Conservation (phyloP, 2,797 vertebrate genomes). For the Cuculus canorus region DNA sequence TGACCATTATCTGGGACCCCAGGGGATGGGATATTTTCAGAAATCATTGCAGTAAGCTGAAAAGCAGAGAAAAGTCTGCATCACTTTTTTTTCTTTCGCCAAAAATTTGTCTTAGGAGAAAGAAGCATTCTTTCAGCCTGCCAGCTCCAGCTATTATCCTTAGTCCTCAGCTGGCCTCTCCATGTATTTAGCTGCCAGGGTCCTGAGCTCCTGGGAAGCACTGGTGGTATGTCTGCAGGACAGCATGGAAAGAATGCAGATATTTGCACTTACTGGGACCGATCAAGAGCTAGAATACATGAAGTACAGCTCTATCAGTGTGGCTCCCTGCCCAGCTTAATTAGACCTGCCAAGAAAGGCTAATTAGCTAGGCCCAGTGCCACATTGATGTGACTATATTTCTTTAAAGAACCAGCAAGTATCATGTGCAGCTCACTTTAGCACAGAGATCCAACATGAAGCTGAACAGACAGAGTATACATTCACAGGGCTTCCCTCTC, state of each 20-base stretch:
- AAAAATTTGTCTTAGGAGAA: not conserved
- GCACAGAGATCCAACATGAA: not conserved
- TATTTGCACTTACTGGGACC: rapidly evolving
- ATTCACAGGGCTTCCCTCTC: not conserved
- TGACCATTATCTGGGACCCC: not conserved
- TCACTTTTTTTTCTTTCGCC: not conserved
- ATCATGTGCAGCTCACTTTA: not conserved
- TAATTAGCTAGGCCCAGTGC: conserved; percentile 61
- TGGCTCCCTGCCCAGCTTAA: conserved; percentile 59
- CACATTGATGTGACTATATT: conserved; percentile 45
- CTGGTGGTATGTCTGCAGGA: not conserved
- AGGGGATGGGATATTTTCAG: not conserved
- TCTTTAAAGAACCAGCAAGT: conserved; percentile 28
- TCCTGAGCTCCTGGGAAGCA: not conserved
- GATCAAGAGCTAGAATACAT: not conserved
- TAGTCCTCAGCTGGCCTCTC: conserved; percentile 1
- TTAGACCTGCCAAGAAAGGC: conserved; percentile 56
- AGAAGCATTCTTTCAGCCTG: not conserved
- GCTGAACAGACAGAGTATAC: not conserved
- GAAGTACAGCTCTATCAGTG: conserved; percentile 19
- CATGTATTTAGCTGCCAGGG: not conserved
- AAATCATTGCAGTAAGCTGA: not conserved
- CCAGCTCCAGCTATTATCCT: conserved; percentile 36
- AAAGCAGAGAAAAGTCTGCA: not conserved
- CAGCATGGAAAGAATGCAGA: not conserved